phyloP scores from a whole-genome alignment of 2,797 vertebrate genomes.

The Microcaecilia unicolor region DNA sequence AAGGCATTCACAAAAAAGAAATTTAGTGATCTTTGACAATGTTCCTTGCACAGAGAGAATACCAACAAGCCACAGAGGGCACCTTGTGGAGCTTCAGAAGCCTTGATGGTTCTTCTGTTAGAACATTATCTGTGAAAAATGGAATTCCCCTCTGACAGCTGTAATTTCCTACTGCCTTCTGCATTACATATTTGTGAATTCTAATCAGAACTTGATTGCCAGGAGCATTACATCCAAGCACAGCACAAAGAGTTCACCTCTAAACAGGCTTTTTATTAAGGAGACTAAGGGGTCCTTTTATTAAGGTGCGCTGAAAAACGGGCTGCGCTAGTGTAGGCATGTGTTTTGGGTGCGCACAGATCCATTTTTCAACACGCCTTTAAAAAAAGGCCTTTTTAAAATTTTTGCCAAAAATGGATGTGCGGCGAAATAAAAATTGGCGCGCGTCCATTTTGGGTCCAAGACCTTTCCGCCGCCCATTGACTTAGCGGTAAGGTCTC shows the following conservation, averaged over 20 bases:
- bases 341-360: too few relatives aligned
- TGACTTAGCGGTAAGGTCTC: too few relatives aligned
- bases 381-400: too few relatives aligned
- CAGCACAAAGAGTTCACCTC: conserved; percentile 11
- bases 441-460: too few relatives aligned
- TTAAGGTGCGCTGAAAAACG: too few relatives aligned
- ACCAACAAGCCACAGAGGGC: conserved; percentile 5
- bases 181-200: conserved; percentile 36
- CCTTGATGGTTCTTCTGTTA: conserved; percentile 27
- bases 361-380: too few relatives aligned
- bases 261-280: conserved; percentile 20
- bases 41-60: conserved; percentile 16
- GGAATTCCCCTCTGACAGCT: conserved; percentile 31
- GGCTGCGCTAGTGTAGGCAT: too few relatives aligned
- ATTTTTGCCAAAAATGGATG: too few relatives aligned
- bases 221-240: conserved; percentile 45
- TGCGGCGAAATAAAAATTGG: too few relatives aligned
- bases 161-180: conserved; percentile 36
- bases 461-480: too few relatives aligned
- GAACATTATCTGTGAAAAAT: conserved; percentile 30
- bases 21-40: conserved; percentile 10
- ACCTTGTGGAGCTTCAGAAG: conserved; percentile 30
- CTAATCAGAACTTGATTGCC: conserved; percentile 46
- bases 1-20: conserved; percentile 10
- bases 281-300: too few relatives aligned